Conservation (phyloP, 2,113 vertebrate genomes). For the Oncorhynchus kisutch region DNA sequence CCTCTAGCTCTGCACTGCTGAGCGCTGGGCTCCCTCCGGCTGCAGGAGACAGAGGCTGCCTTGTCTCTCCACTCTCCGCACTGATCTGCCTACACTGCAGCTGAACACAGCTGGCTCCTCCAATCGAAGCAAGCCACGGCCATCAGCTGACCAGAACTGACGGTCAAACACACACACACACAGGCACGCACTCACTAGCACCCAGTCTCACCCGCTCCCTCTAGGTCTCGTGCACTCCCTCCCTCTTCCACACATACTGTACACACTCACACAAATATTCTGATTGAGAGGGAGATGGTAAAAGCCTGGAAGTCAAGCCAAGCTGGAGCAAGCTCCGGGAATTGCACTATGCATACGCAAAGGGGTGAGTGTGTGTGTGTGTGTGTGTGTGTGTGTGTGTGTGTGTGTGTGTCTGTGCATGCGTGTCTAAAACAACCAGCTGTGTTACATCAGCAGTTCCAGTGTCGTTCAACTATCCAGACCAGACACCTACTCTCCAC, state of each 20-base stretch:
- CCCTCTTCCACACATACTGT: conserved; percentile 11
- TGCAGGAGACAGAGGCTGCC: background rate
- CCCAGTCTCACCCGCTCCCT: background rate
- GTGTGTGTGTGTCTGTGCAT: conserved; percentile 19
- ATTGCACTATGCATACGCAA: background rate
- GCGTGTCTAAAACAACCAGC: background rate
- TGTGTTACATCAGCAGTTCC: background rate
- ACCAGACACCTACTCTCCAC: background rate
- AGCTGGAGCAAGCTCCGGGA: conserved; percentile 9
- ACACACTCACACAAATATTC: background rate
- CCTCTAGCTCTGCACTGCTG: conserved; percentile 40
- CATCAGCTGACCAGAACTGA: conserved; percentile 88
- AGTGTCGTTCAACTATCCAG: background rate
- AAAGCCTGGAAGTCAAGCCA: conserved; percentile 22
- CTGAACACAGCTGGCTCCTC: conserved; percentile 83
- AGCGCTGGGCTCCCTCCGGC: conserved; percentile 18
- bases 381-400: conserved; percentile 17
- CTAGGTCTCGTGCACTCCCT: conserved; percentile 21
- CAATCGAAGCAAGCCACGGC: conserved; percentile 83
- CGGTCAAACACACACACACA: conserved; percentile 33
- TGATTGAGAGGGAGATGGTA: background rate
- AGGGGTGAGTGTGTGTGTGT: conserved; percentile 14
- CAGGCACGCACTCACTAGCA: conserved; percentile 8
- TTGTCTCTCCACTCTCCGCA: conserved; percentile 3
- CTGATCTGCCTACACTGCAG: conserved; percentile 72